Base-by-base conservation (phyloP, 2,888 invertebrate species). In the Venustoraphidia nigricollis region DNA sequence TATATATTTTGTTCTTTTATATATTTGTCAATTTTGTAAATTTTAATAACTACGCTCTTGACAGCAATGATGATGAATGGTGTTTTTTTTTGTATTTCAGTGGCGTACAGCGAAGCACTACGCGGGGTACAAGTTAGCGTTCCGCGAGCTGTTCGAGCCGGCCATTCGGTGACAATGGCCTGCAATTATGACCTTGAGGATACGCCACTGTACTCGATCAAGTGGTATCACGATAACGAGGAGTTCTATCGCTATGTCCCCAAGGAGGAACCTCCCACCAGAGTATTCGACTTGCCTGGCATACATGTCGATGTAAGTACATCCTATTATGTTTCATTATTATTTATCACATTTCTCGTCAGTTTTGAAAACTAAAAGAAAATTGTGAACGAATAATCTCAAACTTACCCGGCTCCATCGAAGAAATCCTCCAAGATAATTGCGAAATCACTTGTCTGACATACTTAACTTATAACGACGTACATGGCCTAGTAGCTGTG, bases 241-340 rank as follows among this genome's bases (percentile, higher is more conserved):
- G 85, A 86, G 67, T 85, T 86, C 70, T 86, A 83, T 67, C 72
- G 83, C 58, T 85, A 72, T 60, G 78, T 82, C 51, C 84, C 84
- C 6, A 74, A 81, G 49, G 82, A 83, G 58, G 72, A 75, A 59
- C 83, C 83, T 0, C 79, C 82, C 0, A 77, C 78, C 5, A 73
- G 77, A 64, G 80, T 78, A 36, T 85, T 83, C 57, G 71, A 77
- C 0, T 64, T 81, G 47, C 76, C 77, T 1, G 81, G 80, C 44
- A 75, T 84, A 14, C 73, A 76, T 45, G 81, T 85, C 14, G 83
- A 86, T 62, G 85, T 85, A 60, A 81, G 81, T 79, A 35, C 11
- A 10, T 9, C 40, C 9, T 39, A 9, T 10, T 39, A 9, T 14
- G 17, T 39, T 39, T n/a, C 2, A 39, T 14, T 8, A n/a, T 10